Conservation (phyloP, 2,888 invertebrate species). For the Leucophenga maculata region DNA sequence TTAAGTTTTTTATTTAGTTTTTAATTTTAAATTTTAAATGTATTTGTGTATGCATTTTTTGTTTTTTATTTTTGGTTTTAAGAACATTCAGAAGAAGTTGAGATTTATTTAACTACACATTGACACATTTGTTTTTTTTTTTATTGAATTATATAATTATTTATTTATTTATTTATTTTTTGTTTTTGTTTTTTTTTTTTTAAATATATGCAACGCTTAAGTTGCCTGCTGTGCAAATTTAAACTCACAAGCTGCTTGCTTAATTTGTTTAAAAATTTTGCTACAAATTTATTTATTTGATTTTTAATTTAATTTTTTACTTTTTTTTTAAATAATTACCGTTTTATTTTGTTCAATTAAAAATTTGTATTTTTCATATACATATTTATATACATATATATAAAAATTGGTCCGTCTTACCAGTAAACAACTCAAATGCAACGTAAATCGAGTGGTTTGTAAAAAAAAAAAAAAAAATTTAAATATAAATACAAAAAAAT, state of each 20-base stretch:
- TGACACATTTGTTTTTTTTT: conserved; percentile 49
- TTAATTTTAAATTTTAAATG: conserved; percentile 17
- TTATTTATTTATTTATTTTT: neutral
- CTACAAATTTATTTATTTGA: conserved; percentile 37
- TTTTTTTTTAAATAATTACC: conserved; percentile 23
- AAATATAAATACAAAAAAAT: conserved; percentile 37
- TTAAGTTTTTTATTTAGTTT: conserved; percentile 13
- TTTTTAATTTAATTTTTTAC: conserved; percentile 27
- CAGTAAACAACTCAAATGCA: conserved; percentile 56
- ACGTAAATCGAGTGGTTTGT: conserved; percentile 15
- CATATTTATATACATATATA: conserved; percentile 54
- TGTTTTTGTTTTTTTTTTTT: conserved; percentile 2
- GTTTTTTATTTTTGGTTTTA: conserved; percentile 28
- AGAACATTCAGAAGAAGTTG: conserved; percentile 63
- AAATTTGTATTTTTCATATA: conserved; percentile 39
- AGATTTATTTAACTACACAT: conserved; percentile 67
- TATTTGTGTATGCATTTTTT: conserved; percentile 42
- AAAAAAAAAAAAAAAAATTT: conserved; percentile 29
- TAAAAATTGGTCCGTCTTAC: conserved; percentile 66
- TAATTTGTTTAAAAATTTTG: conserved; percentile 57
- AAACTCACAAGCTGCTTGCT: conserved; percentile 32
- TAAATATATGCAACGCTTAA: conserved; percentile 16
- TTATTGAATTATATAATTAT: conserved; percentile 21
- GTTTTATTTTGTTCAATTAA: conserved; percentile 19
- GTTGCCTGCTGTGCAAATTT: conserved; percentile 7